Evolutionary conservation across 2,113 vertebrate species (phyloP).

Genomic region (Peromyscus leucopus): DNA sequence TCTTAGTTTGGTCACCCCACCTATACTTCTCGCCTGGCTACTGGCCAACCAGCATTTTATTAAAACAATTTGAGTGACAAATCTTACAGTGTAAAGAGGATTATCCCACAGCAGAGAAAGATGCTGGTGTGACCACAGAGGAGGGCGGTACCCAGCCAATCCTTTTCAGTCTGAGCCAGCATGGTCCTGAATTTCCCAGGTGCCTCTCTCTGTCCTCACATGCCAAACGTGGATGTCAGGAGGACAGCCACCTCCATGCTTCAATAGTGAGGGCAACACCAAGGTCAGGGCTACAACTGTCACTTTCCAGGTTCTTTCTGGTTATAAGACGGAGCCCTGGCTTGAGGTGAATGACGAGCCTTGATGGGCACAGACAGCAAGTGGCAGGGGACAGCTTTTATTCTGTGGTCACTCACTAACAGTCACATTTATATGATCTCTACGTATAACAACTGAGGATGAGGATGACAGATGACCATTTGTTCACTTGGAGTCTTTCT

Average conservation of each 20-base stretch:
- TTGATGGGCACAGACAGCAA: background rate
- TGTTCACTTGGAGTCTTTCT: background rate
- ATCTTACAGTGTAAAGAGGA: too few relatives aligned
- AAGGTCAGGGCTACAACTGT: background rate
- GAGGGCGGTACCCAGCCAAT: background rate
- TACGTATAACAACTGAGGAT: background rate
- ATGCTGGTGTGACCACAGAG: accelerated
- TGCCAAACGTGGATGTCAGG: background rate
- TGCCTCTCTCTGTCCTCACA: background rate
- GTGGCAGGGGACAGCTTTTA: background rate
- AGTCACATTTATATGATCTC: background rate
- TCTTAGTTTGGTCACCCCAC: too few relatives aligned
- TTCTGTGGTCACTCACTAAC: too few relatives aligned
- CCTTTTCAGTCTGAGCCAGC: background rate
- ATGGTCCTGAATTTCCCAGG: background rate
- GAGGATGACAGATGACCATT: background rate
- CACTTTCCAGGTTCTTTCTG: background rate
- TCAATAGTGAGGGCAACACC: background rate
- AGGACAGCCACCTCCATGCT: background rate
- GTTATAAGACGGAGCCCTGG: background rate
- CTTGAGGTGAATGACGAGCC: background rate
- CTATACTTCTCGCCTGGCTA: too few relatives aligned
- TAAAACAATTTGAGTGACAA: too few relatives aligned
- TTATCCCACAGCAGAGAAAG: background rate
- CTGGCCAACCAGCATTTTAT: too few relatives aligned